Evolutionary conservation across 2,888 invertebrate species (phyloP), one percentile per base, ranked within the genome.

Genomic region (Drosophila mayaguana): DNA sequence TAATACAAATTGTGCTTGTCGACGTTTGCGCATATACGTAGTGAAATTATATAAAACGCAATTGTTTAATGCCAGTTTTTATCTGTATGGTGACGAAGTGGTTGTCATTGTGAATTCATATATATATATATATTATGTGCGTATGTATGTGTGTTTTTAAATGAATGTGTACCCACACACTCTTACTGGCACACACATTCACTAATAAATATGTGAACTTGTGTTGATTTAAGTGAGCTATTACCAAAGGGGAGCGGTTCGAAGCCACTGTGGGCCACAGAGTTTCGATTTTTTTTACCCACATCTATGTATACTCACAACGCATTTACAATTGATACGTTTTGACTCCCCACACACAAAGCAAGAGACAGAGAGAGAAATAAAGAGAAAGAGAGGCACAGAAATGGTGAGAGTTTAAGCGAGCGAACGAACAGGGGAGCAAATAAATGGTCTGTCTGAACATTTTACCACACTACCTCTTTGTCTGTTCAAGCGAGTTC

Each of bases 11-110:
- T 68, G 70, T 83, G 78, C 63, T 72, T 48, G 62, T 50, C 38
- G 32, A 61, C 46, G 34, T 65, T 32, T 72, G 69, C 62, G 72
- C 68, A 74, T 77, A 67, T 64, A 65, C 43, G 63, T 71, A 71
- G 83, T 84, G 73, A 55, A 74, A 88, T 84, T 84, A 88, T 72
- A 78, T 84, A 84, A 86, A 84, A 76, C 84, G 79, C 72, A 86
- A 62, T 78, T 70, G 75, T 85, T 80, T 65, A 69, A 81, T 74
- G 79, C 72, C 78, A 86, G 78, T 72, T 85, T 86, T 88, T 86
- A 83, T 86, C 76, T 83, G 84, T 57, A 61, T 75, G 83, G 81
- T 88, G 89, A 88, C 83, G 87, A 88, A 85, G 84, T 84, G 84
- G 84, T 84, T 84, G 84, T 89, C 89, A 84, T 87, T 83, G 83